phyloP scores from a whole-genome alignment of 2,888 invertebrate genomes.

The Torymus tubicola region DNA sequence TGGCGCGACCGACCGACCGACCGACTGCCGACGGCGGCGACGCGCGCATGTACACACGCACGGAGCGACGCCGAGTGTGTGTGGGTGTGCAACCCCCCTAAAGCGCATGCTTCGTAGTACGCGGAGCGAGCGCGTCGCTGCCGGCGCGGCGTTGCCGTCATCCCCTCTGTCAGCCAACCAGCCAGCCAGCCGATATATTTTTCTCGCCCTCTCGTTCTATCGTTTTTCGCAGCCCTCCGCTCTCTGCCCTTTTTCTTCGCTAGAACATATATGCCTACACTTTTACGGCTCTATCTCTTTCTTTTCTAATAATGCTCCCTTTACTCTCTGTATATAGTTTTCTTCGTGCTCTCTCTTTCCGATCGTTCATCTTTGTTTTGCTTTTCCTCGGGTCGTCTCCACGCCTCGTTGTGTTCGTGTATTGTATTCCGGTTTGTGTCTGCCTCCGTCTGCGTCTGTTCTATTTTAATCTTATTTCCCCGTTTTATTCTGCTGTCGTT shows the following conservation, averaged over 20 bases:
- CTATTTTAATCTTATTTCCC: constrained; percentile 21
- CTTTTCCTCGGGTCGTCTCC: neutral
- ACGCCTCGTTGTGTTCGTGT: neutral
- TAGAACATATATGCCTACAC: too few species aligned
- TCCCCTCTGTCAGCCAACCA: too few species aligned
- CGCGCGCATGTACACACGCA: too few species aligned
- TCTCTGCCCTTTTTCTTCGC: constrained; percentile 12
- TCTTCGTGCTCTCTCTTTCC: constrained; percentile 4
- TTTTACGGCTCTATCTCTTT: constrained; percentile 20
- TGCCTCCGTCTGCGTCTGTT: too few species aligned
- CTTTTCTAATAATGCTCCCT: neutral
- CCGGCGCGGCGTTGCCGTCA: constrained; percentile 17
- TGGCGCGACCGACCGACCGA: constrained; percentile 53
- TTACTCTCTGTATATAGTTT: neutral
- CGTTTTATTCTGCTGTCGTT: neutral
- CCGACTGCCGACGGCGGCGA: too few species aligned
- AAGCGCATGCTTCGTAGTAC: constrained; percentile 13
- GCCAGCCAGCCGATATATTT: constrained; percentile 56
- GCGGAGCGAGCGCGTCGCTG: neutral
- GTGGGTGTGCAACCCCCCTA: too few species aligned
- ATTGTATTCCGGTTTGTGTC: too few species aligned
- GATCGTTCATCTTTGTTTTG: neutral
- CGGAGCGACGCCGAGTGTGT: too few species aligned
- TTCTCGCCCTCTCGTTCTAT: constrained; percentile 51
- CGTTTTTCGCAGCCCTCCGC: constrained; percentile 21